Percentiles rank a stretch among this genome's conserved stretches.
Evolutionary conservation across 2,113 vertebrate genomes (phyloP).

Genomic region (Benitochromis conjunctus): DNA sequence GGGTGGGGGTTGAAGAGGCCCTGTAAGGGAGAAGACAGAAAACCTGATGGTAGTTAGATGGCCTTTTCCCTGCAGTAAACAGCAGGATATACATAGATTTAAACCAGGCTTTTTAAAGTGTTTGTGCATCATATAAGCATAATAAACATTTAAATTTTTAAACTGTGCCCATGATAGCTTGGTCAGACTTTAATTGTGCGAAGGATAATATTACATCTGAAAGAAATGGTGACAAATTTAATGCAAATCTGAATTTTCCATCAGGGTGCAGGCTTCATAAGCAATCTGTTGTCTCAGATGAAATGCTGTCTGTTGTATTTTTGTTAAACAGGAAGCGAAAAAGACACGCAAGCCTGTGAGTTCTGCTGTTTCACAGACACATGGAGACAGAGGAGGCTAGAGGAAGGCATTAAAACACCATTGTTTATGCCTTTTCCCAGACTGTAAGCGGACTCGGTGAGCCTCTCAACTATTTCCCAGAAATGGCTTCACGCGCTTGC

Average conservation of each 20-base stretch:
- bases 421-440: conserved; percentile 27
- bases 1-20: conserved; percentile 71
- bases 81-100: conserved; percentile 31
- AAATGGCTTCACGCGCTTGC: background rate
- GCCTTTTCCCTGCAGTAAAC: conserved; percentile 67
- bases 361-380: background rate
- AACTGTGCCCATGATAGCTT: background rate
- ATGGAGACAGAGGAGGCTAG: background rate
- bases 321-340: background rate
- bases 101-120: conserved; percentile 1
- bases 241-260: background rate
- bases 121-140: background rate
- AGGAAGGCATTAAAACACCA: conserved; percentile 24
- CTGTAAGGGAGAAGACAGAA: conserved; percentile 69
- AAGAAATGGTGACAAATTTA: background rate
- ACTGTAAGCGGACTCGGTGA: conserved; percentile 5
- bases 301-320: background rate
- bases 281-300: background rate
- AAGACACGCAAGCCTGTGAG: background rate
- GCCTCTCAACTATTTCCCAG: conserved; percentile 19
- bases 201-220: background rate
- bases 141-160: background rate
- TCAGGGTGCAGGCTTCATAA: background rate
- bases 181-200: background rate
- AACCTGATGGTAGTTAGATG: conserved; percentile 67